Percentiles rank a stretch among this genome's conserved stretches.
phyloP scores from a whole-genome alignment of 2,888 invertebrate species.

The Drosophila paracracens region DNA sequence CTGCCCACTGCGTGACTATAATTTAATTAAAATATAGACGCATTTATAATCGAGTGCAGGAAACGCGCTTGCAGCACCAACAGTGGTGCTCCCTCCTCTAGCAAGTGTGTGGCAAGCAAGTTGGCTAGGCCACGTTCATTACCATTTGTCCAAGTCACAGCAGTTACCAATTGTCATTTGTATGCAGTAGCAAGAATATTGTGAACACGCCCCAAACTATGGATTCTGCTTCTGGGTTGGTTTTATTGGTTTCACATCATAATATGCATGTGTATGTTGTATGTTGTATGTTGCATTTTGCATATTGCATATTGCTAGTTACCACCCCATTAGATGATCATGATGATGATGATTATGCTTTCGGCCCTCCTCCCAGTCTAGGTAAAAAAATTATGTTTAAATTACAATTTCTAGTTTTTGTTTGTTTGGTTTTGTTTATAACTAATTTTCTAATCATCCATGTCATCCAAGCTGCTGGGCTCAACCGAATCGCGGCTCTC shows the following conservation, averaged over 20 bases:
- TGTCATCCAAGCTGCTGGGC: constrained; percentile 50
- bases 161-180: constrained; percentile 32
- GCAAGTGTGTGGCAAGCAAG: constrained; percentile 4
- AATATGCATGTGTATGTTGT: background rate
- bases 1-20: constrained; percentile 52
- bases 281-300: background rate
- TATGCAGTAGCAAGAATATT: constrained; percentile 17
- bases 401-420: constrained; percentile 33
- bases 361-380: constrained; percentile 9
- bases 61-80: constrained; percentile 24
- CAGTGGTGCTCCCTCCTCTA: background rate
- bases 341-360: background rate
- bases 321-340: background rate
- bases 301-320: background rate
- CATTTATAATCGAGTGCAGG: constrained; percentile 52
- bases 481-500: constrained; percentile 35
- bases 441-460: constrained; percentile 46
- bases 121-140: constrained; percentile 31
- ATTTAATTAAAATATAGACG: constrained; percentile 74
- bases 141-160: constrained; percentile 16
- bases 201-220: constrained; percentile 19
- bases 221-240: constrained; percentile 17
- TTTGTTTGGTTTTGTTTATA: constrained; percentile 13
- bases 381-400: constrained; percentile 27
- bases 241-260: constrained; percentile 30